Conservation (phyloP, 35 echinoderm and acorn worm genomes). For the Ptychodera flava region DNA sequence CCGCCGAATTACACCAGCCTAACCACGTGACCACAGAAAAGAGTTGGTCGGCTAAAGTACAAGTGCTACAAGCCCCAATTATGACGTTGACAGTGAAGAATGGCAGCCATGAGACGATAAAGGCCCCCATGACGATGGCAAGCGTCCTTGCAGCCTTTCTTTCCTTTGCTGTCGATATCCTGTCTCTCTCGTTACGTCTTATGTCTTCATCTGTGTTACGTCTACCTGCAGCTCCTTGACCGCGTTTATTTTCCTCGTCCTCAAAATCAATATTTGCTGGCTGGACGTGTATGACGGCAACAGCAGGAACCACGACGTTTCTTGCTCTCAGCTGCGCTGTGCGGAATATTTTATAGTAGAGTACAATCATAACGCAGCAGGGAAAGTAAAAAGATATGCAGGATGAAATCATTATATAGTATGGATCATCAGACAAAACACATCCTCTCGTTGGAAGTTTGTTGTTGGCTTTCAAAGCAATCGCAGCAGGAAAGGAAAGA, state of each 20-base stretch:
- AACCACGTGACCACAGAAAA: slow-evolving; percentile 67
- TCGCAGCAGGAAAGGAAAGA: slow-evolving; percentile 73
- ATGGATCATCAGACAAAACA: slow-evolving; percentile 37
- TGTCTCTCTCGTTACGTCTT: slow-evolving; percentile 40
- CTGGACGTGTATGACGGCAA: neutral
- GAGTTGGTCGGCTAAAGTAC: slow-evolving; percentile 13
- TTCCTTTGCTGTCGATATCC: slow-evolving; percentile 89
- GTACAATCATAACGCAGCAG: slow-evolving; percentile 86
- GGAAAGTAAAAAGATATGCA: slow-evolving; percentile 85
- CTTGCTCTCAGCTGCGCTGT: slow-evolving; percentile 63
- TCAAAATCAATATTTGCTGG: neutral
- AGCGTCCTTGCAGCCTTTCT: slow-evolving; percentile 78
- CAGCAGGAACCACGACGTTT: slow-evolving; percentile 9
- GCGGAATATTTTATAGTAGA: slow-evolving; percentile 96
- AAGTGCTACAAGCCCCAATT: slow-evolving; percentile 17
- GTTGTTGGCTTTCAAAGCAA: slow-evolving; percentile 72
- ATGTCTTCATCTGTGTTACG: neutral
- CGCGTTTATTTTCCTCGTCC: neutral
- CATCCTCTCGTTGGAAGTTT: slow-evolving; percentile 40
- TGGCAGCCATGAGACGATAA: slow-evolving; percentile 87
- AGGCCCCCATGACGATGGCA: slow-evolving; percentile 79
- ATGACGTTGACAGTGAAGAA: slow-evolving; percentile 59
- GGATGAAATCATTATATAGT: slow-evolving; percentile 53
- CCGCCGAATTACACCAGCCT: slow-evolving; percentile 73
- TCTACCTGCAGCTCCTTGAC: neutral